phyloP scores from a whole-genome alignment of 2,113 vertebrate genomes.

The Sitta europaea region DNA sequence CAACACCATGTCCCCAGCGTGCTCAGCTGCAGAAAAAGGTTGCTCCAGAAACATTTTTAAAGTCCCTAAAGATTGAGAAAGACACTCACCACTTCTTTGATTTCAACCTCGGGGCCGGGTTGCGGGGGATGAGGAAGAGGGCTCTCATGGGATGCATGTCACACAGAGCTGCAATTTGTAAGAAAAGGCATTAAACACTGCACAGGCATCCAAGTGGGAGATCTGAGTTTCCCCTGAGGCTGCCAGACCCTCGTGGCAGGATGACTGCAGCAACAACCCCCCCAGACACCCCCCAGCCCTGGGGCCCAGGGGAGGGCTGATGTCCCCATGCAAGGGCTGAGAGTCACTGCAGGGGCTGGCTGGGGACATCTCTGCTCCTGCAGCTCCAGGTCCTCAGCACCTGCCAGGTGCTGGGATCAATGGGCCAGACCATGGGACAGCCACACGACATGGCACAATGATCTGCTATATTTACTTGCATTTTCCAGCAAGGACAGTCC shows the following conservation, averaged over 20 bases:
- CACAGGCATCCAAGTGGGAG: neutral
- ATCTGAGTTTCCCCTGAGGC: neutral
- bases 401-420: neutral
- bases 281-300: neutral
- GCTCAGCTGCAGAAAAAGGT: neutral
- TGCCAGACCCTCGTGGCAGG: neutral
- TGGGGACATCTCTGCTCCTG: neutral
- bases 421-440: neutral
- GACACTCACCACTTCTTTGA: constrained; percentile 97
- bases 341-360: neutral
- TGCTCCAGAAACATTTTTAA: neutral
- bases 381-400: neutral
- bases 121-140: constrained; percentile 97
- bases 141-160: constrained; percentile 99
- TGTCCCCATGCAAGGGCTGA: neutral
- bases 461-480: neutral
- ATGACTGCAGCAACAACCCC: neutral
- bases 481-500: neutral
- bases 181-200: neutral
- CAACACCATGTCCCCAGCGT: rapidly evolving
- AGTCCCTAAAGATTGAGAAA: neutral
- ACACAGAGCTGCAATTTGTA: constrained; percentile 85
- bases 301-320: neutral
- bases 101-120: constrained; percentile 93
- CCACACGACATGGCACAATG: rapidly evolving